Evolutionary conservation across 1,140 invertebrate species (phyloP).

Genomic region (Drosophila paulistorum): DNA sequence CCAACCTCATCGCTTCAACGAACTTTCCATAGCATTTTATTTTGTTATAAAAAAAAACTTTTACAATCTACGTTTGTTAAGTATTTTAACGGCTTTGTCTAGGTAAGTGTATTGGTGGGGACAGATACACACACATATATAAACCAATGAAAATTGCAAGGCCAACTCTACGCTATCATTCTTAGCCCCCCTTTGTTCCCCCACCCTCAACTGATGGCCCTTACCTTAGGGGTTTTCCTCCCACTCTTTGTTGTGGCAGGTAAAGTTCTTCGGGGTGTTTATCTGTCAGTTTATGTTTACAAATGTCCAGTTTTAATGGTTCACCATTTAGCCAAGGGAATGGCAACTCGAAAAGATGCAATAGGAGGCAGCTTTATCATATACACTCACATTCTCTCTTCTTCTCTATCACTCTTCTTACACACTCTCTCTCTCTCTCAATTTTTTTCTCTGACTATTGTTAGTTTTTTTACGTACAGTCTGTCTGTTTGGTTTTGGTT

Average conservation of each 20-base stretch:
- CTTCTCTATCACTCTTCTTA: background rate
- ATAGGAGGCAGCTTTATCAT: constrained; percentile 43
- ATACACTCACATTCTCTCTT: constrained; percentile 21
- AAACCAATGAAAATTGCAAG: constrained; percentile 76
- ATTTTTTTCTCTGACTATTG: constrained; percentile 1
- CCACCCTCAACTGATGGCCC: background rate
- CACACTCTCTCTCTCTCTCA: background rate
- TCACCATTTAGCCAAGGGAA: constrained; percentile 64
- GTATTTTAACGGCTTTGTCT: constrained; percentile 76
- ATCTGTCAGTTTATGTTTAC: constrained; percentile 81
- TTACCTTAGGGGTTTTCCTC: background rate
- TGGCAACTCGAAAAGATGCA: constrained; percentile 8
- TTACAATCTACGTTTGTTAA: constrained; percentile 81
- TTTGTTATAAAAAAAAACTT: constrained; percentile 79
- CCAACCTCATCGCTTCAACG: constrained; percentile 11
- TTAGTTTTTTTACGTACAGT: constrained; percentile 30
- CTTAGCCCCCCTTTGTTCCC: background rate
- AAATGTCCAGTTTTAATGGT: constrained; percentile 79
- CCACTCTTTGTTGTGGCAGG: constrained; percentile 14
- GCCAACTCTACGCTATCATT: constrained; percentile 56
- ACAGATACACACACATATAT: constrained; percentile 31
- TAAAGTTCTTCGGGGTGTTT: constrained; percentile 71
- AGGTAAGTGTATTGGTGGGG: constrained; percentile 34
- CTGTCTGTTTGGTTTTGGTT: constrained; percentile 9
- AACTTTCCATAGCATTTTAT: constrained; percentile 63